phyloP scores from a whole-genome alignment of 2,888 invertebrate species.

The Piscicola geometra region DNA sequence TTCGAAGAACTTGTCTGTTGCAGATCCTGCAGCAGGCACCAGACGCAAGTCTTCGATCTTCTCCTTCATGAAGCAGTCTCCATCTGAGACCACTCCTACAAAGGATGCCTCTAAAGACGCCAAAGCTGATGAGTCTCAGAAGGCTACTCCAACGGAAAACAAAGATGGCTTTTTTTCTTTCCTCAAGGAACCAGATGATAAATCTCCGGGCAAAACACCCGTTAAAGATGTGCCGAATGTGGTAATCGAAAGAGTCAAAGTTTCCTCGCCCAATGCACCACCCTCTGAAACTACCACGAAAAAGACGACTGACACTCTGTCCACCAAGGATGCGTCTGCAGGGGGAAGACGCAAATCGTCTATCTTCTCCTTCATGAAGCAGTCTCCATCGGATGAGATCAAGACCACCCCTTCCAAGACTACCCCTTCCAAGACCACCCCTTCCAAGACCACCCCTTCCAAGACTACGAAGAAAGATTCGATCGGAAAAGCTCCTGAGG shows the following conservation, averaged over 20 bases:
- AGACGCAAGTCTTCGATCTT: not conserved
- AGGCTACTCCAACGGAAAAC: not conserved
- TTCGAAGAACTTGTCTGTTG: too few relatives aligned
- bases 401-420: not conserved
- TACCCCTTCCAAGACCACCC: too few relatives aligned
- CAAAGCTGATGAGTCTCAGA: not conserved
- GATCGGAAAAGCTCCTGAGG: too few relatives aligned
- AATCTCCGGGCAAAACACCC: not conserved
- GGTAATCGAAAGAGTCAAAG: not conserved
- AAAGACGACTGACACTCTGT: not conserved
- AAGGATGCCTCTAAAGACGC: not conserved
- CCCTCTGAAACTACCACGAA: not conserved
- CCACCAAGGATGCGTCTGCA: not conserved
- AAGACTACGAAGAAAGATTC: not conserved
- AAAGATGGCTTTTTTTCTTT: not conserved
- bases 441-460: not conserved
- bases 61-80: not conserved
- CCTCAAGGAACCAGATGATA: not conserved
- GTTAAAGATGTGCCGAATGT: not conserved
- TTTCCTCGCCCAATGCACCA: not conserved
- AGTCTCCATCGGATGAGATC: not conserved
- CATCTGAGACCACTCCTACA: not conserved
- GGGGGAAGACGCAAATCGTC: not conserved
- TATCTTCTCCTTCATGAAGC: not conserved
- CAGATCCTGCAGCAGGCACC: too few relatives aligned